Base-by-base conservation (phyloP, 1,140 invertebrate genomes). In the Drosophila aff. region DNA sequence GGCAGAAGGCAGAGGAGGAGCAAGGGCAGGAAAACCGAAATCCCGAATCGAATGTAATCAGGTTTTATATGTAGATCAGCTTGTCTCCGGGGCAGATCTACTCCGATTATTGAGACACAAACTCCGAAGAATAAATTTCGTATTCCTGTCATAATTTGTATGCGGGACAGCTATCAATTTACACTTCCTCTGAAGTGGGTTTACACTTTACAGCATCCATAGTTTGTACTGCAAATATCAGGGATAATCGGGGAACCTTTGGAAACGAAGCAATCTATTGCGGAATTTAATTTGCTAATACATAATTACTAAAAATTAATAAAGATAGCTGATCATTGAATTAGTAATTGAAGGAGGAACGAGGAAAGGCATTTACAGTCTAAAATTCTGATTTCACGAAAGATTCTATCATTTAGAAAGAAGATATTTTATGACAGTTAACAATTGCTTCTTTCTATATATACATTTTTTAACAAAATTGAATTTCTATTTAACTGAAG, bases 1-100 rank as follows among this genome's bases (percentile, higher is more conserved):
- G 28, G 46, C 23, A 71, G 63, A 38, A 26, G 13, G 31, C 26
- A 38, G 40, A 26, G 64, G 33, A 21, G 11, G 16, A 36, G 50
- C 13, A 50, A 10, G 53, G 31, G 44, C 26, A 23, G 16, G 28
- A 49, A 21, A 44, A 53, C 38, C 38, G n/a, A 67, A 68, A 55
- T 23, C 60, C 23, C 26, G 28, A 62, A 71, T 68, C 52, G 21
- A 71, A 68, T 67, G 41, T 67, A 71, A 61, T 73, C 69, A 73
- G 69, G 69, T 73, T 73, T 69, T 52, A 61, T 71, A 71, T 73
- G 69, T 31, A 73, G 67, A 72, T 72, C 67, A 55, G 67, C 47
- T 38, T 33, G 62, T 66, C 40, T 21, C 36, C 28, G 38, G 61
- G 47, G 47, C 10, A 44, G 31, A 53, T 66, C 49, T 9, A 53